Conservation (phyloP, 2,888 invertebrate genomes). For the Acleris laterana region DNA sequence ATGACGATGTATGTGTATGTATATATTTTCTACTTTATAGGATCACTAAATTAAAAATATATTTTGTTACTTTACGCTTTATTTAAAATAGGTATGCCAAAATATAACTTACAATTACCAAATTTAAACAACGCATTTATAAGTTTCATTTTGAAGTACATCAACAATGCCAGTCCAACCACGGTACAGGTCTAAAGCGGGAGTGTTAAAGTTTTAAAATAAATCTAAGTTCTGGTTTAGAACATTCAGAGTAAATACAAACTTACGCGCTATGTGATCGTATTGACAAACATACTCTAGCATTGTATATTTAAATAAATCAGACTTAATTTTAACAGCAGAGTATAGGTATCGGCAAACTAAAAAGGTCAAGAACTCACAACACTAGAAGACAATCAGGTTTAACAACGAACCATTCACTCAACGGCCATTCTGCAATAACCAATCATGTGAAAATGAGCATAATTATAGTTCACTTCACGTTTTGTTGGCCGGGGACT, state of each 20-base stretch:
- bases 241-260: slow-evolving; percentile 49
- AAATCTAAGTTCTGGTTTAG: slow-evolving; percentile 23
- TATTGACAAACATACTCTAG: slow-evolving; percentile 60
- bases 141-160: slow-evolving; percentile 11
- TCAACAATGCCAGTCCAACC: slow-evolving; percentile 18
- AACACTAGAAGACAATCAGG: not conserved
- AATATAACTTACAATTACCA: slow-evolving; percentile 62
- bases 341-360: slow-evolving; percentile 1
- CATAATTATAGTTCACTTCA: not conserved
- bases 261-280: slow-evolving; percentile 66
- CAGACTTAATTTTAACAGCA: slow-evolving; percentile 69
- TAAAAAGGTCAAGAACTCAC: not conserved
- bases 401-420: not conserved
- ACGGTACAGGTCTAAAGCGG: slow-evolving; percentile 15
- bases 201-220: slow-evolving; percentile 28
- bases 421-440: not conserved
- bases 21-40: slow-evolving; percentile 13
- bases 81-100: slow-evolving; percentile 76
- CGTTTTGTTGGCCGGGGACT: not conserved
- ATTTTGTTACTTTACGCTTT: slow-evolving; percentile 55
- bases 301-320: slow-evolving; percentile 66
- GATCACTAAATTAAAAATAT: slow-evolving; percentile 34
- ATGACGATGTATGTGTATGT: too few species aligned
- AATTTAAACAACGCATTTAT: slow-evolving; percentile 48
- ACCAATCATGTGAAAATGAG: not conserved